Evolutionary conservation across 2,888 invertebrate species (phyloP), one percentile per base, ranked within the genome.

Genomic region (Trichogramma evanescens): DNA sequence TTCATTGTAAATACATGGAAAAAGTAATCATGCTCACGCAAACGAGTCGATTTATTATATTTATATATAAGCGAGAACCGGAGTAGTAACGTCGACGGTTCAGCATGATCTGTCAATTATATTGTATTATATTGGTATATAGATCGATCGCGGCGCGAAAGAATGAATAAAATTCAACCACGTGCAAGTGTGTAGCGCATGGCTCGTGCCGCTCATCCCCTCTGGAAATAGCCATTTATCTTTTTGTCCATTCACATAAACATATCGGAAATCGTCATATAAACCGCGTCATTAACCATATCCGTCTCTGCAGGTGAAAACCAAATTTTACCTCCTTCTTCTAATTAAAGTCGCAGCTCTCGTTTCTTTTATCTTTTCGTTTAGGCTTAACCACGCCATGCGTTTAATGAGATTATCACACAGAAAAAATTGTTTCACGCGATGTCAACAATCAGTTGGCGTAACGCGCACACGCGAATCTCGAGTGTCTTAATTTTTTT

Each of bases 391-490:
- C 71, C 71, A 68, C 71, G 70, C 71, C 73, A 74, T 74, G 73
- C 73, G 71, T 74, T 26, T 73, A 70, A 71, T 72, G 73, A 74
- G 74, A 74, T 75, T 75, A 76, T 76, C 75, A 75, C 74, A 75
- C 74, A 71, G 71, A 71, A 71, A 70, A 72, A 73, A 71, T 70
- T 71, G 71, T 72, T 45, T 73, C 74, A 72, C 72, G 72, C 74
- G 73, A 70, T 73, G 72, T 74, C 72, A 75, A 75, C 74, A 71
- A 74, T 74, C 74, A 72, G 73, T 74, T 70, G 69, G 70, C 71
- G 66, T 71, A 72, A 69, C 70, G 69, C 69, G 71, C 72, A 71
- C 71, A 71, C 71, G 70, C 71, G 68, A 69, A 65, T 69, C 54
- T 69, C 54, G 66, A 64, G 65, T 68, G 69, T 65, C 39, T 26